These are phyloP conservation scores for Heteropelma amictum DNA, from an alignment of 2,888 invertebrate genomes.

Conservation along the genomic window DNA sequence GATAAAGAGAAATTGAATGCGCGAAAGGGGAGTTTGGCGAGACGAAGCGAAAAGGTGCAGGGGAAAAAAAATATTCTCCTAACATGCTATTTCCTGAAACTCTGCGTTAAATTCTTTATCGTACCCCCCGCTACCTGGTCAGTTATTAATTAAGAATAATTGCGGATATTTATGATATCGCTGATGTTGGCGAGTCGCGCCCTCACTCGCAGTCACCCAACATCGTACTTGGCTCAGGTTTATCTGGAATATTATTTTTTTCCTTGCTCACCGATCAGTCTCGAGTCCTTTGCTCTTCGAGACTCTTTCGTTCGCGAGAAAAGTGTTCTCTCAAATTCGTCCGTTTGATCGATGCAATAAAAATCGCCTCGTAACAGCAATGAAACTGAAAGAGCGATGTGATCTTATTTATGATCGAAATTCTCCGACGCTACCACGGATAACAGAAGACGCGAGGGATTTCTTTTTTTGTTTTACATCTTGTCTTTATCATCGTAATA, in stretches of 20 bases:
- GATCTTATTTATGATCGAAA: constrained; percentile 21
- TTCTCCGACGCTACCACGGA: constrained; percentile 14
- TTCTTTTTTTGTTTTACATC: neutral
- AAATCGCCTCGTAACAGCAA: neutral
- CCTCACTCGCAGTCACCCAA: neutral
- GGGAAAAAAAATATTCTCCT: constrained; percentile 55
- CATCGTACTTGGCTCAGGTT: neutral
- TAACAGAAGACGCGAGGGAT: neutral
- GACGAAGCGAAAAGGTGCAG: constrained; percentile 1
- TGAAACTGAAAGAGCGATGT: neutral
- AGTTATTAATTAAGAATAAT: constrained; percentile 75
- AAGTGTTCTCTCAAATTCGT: neutral
- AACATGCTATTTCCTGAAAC: constrained; percentile 70
- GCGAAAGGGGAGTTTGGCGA: constrained; percentile 13
- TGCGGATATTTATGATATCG: constrained; percentile 74
- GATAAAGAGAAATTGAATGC: constrained; percentile 26
- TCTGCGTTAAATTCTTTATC: constrained; percentile 66
- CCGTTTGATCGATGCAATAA: constrained; percentile 35
- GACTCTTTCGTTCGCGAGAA: no score
- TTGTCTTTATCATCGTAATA: neutral
- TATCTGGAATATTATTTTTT: neutral
- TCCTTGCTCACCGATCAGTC: neutral
- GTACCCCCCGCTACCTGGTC: constrained; percentile 67
- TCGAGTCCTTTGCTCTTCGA: no score
- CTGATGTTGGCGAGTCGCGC: constrained; percentile 11